A percentile compares a stretch with the other conserved stretches of the same genome.
Evolutionary conservation across 2,113 vertebrate genomes (phyloP).

Genomic region (Toxotes jaculatrix): DNA sequence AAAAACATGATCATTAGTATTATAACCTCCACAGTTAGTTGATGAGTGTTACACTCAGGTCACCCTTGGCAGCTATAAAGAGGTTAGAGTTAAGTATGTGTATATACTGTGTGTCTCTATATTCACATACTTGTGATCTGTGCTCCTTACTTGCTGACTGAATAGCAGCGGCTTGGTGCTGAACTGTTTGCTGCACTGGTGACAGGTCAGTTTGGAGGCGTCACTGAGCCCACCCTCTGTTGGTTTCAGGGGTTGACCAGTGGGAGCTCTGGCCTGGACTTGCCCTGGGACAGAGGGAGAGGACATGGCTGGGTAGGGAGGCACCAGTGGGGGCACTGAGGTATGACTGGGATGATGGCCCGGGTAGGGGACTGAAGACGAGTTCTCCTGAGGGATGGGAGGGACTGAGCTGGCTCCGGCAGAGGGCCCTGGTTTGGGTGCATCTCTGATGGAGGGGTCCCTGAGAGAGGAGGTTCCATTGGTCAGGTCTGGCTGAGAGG

Average conservation of each 20-base stretch:
- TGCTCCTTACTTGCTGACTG: slow-evolving; percentile 89
- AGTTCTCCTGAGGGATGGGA: slow-evolving; percentile 62
- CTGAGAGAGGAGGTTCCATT: slow-evolving; percentile 69
- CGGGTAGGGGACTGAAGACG: slow-evolving; percentile 61
- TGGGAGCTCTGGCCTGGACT: slow-evolving; percentile 31
- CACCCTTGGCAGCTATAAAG: too few species aligned
- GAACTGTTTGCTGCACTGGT: slow-evolving; percentile 91
- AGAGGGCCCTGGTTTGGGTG: slow-evolving; percentile 40
- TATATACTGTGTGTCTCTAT: background rate
- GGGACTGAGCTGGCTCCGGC: slow-evolving; percentile 63
- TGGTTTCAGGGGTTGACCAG: slow-evolving; percentile 38
- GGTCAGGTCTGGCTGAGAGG: slow-evolving; percentile 52
- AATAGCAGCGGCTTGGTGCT: slow-evolving; percentile 91
- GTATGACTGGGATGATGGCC: slow-evolving; percentile 66
- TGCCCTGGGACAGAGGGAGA: slow-evolving; percentile 65
- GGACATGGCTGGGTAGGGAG: slow-evolving; percentile 47
- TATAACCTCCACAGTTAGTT: background rate
- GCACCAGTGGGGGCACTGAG: slow-evolving; percentile 73
- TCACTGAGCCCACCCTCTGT: slow-evolving; percentile 25
- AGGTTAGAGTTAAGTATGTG: background rate
- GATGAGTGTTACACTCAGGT: background rate
- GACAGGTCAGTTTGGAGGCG: slow-evolving; percentile 88
- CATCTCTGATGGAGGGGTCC: slow-evolving; percentile 47
- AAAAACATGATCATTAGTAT: background rate
- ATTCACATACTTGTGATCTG: background rate